Conservation (phyloP, 2,797 vertebrate genomes). For the Hemitrygon akajei region DNA sequence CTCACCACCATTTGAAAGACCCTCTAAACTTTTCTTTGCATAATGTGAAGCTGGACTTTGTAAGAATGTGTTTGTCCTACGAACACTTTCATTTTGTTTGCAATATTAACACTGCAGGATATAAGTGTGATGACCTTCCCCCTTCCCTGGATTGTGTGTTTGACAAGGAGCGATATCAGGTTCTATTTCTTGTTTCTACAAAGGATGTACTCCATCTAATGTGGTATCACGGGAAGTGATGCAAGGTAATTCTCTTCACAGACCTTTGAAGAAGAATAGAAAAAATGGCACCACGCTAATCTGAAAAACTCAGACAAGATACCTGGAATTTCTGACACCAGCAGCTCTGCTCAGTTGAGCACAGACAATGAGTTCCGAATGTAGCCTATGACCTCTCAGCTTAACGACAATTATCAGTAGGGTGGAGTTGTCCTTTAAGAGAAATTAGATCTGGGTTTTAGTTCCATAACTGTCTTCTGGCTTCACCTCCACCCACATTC, state of each 20-base stretch:
- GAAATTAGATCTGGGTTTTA: slow-evolving; percentile 34
- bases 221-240: not conserved
- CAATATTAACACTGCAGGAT: not conserved
- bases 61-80: not conserved
- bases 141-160: not conserved
- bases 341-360: slow-evolving; percentile 23
- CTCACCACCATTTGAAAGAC: not conserved
- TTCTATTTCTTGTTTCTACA: not conserved
- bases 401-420: slow-evolving; percentile 23
- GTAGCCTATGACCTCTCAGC: slow-evolving; percentile 23
- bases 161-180: too few relatives aligned
- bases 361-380: slow-evolving; percentile 1
- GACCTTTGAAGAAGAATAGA: slow-evolving; percentile 19
- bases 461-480: not conserved
- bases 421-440: slow-evolving; percentile 23
- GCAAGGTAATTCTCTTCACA: not conserved
- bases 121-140: not conserved
- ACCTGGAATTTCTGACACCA: slow-evolving; percentile 26
- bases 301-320: not conserved
- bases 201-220: not conserved
- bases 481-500: slow-evolving; percentile 33
- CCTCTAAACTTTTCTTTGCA: not conserved
- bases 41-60: not conserved
- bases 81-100: not conserved
- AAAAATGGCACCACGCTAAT: slow-evolving; percentile 13